A percentile compares a stretch with the other conserved stretches of the same genome.
phyloP scores from a whole-genome alignment of 2,113 vertebrate genomes.

The Pedionomus torquatus region DNA sequence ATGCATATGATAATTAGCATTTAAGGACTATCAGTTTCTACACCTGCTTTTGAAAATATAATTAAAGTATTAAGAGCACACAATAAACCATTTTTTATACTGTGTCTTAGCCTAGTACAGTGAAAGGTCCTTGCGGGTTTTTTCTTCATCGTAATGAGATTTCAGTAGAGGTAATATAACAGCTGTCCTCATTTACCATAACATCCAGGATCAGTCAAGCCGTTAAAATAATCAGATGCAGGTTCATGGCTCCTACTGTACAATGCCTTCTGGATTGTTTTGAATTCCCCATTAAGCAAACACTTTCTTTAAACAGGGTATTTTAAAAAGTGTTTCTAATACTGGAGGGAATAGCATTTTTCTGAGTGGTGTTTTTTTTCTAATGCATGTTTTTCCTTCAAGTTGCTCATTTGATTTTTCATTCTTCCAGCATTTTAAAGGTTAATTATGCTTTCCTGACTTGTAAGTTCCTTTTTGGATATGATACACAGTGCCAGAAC shows the following conservation, averaged over 20 bases:
- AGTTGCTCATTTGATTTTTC: conserved; percentile 30
- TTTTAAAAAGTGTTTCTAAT: not conserved
- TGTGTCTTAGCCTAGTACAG: not conserved
- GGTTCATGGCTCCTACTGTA: conserved; percentile 53
- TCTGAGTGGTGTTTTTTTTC: not conserved
- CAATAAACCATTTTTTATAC: conserved; percentile 18
- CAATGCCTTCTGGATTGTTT: conserved; percentile 1
- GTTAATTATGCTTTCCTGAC: conserved; percentile 73
- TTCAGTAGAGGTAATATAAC: conserved; percentile 30
- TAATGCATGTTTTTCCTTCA: not conserved
- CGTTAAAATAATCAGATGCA: conserved; percentile 48
- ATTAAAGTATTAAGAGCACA: conserved; percentile 8
- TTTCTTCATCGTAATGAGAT: conserved; percentile 32
- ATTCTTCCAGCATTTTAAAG: conserved; percentile 74
- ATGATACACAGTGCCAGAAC: conserved; percentile 70
- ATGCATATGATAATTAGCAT: conserved; percentile 9
- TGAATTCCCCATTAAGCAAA: not conserved
- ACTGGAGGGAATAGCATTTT: not conserved
- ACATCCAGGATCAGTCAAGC: conserved; percentile 14
- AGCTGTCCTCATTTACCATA: conserved; percentile 53
- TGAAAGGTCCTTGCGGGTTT: conserved; percentile 29
- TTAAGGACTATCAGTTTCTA: not conserved
- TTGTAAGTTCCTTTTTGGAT: conserved; percentile 70
- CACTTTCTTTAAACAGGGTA: not conserved
- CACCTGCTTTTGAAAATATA: conserved; percentile 37